Base-by-base conservation (phyloP, 2,888 invertebrate species). In the Dicycla oo region DNA sequence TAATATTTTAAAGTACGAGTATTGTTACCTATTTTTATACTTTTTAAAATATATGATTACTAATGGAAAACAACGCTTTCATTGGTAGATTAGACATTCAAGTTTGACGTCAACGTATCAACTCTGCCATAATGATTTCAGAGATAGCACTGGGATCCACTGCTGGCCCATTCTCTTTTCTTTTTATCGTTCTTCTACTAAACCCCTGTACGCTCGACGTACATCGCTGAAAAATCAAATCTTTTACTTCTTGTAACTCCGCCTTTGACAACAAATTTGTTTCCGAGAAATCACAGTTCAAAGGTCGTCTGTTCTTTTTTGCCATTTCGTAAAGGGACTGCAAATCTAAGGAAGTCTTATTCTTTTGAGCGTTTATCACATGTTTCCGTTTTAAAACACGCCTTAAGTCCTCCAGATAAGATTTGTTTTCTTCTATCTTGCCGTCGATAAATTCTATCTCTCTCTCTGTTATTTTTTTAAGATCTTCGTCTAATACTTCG, bases 401-500 rank as follows among this genome's bases (percentile, higher is more conserved):
- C 78, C 88, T 90, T 20, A 95, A 86, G 73, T 94, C 94, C n/a
- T 94, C 91, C 30, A 95, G 84, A 74, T 94, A 93, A 4, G 92
- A 86, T 84, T 89, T 89, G 86, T 95, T 95, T 72, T 92, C 93
- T 1, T 88, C 76, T 82, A 94, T 89, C 51, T 90, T 91, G 2
- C 87, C 89, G 82, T 95, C 95, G 43, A 95, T 94, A 15, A 95
- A 93, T 86, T 95, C 95, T 3, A 95, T 90, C 78, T 94, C 94
- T 66, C 92, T 93, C 23, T 92, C 90, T 69, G 89, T 91, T 1
- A 92, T 71, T 57, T 90, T 91, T 26, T 88, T 85, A 0, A 93
- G 74, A 56, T 93, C 92, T 3, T 90, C 88, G n/a, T 90, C 88
- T 7, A 79, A 70, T 26, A 94, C 88, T 56, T 92, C 84, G 74